Base-by-base conservation (phyloP, 2,888 invertebrate species). In the Ernsta delagoae region DNA sequence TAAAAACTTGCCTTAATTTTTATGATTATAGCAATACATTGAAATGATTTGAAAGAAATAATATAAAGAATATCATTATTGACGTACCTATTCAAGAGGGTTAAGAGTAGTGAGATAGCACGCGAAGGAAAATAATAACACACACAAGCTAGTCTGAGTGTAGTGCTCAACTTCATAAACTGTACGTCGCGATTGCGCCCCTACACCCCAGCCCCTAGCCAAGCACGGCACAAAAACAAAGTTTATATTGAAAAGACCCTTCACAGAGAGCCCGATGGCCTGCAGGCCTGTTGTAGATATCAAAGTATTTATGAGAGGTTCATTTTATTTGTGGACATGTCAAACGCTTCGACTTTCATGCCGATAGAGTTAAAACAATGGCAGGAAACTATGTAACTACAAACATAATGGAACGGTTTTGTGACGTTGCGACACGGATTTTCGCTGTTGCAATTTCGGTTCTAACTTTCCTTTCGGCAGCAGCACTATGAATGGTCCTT, bases 261-360 rank as follows among this genome's bases (percentile, higher is more conserved):
- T 45, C 11, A 45, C 11, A 45, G n/a, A 45, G 43, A 11, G 43
- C 43, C 11, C 43, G 43, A 45, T 45, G 43, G 11, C 11, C 11
- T n/a, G 43, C 11, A n/a, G 43, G 43, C 43, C 43, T n/a, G 43
- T n/a, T 45, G n/a, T 45, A n/a, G 43, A 45, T n/a, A 45, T 11
- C 43, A 41, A 45, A 45, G 43, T 45, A 45, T 45, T 45, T 45
- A 11, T 45, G 43, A 45, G 43, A 11, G n/a, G 45, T 45, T 45
- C 45, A 45, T 45, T 45, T 45, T 45, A 45, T 45, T 45, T 45
- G 45, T 45, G 45, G 45, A 45, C 45, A 45, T n/a, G 45, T 45
- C 45, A 45, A 45, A 45, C 45, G 45, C n/a, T 45, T 45, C n/a
- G 45, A 45, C 45, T 11, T 11, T n/a, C 43, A 45, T 45, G 45